A percentile compares a stretch with the other conserved stretches of the same genome.
Evolutionary conservation across 2,113 vertebrate species (phyloP).

Genomic region (Hymenochirus boettgeri): DNA sequence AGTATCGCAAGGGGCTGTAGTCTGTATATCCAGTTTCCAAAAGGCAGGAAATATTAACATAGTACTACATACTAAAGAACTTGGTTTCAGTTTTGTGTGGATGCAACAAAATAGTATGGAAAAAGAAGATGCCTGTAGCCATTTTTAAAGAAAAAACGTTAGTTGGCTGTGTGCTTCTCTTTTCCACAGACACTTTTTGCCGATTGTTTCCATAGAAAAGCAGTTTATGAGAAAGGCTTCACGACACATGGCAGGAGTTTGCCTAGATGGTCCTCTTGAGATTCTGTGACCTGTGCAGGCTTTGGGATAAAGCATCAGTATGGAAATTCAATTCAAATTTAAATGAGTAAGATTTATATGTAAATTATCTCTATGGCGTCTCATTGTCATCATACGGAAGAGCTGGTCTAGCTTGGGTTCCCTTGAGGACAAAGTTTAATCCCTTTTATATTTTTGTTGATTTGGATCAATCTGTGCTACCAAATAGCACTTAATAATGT

Average conservation of each 20-base stretch:
- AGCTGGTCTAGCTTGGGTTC: conserved; percentile 22
- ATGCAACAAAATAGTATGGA: no score
- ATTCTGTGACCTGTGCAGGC: conserved; percentile 12
- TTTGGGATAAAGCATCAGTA: conserved; percentile 16
- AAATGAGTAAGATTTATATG: conserved; percentile 25
- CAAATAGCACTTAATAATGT: neutral
- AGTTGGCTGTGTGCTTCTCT: no score
- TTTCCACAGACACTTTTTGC: neutral
- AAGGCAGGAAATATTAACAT: no score
- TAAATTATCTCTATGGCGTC: conserved; percentile 8
- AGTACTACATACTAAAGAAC: no score
- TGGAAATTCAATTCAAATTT: conserved; percentile 21
- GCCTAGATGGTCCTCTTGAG: conserved; percentile 4
- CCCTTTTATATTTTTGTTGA: conserved; percentile 9
- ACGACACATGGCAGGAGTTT: conserved; percentile 23
- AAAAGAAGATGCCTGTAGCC: no score
- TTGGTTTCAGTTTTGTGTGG: no score
- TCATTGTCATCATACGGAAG: conserved; percentile 22
- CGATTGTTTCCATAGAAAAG: neutral
- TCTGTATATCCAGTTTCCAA: no score
- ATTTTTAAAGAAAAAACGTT: no score
- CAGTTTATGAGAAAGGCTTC: conserved; percentile 8
- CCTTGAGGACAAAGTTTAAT: conserved; percentile 24
- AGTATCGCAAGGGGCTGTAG: no score
- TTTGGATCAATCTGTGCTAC: neutral